A percentile compares a stretch with the other conserved stretches of the same genome.
These are phyloP conservation scores for Acleris literana DNA, from an alignment of 2,888 invertebrate species.

Conservation along the genomic window DNA sequence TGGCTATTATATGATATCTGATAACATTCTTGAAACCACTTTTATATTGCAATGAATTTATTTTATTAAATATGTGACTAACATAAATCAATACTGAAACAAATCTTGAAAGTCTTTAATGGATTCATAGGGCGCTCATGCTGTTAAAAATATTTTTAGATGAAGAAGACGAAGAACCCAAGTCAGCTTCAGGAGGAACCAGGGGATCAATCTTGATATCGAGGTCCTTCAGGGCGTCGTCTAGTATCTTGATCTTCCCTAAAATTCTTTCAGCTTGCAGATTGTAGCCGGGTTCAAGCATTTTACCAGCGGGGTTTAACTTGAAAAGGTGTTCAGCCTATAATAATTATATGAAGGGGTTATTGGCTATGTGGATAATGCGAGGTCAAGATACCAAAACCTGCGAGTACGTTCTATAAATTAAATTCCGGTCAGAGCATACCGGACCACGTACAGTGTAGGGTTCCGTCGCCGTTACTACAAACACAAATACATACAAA, in stretches of 20 bases:
- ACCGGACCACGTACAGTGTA: no score
- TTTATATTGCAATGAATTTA: constrained; percentile 12
- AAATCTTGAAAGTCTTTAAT: background rate
- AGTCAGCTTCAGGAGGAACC: constrained; percentile 54
- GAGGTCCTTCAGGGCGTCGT: constrained; percentile 66
- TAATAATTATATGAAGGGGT: constrained; percentile 32
- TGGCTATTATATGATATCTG: no score
- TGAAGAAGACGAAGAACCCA: constrained; percentile 40
- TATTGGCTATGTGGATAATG: background rate
- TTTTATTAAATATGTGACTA: constrained; percentile 30
- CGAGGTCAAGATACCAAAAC: no score
- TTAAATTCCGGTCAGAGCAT: no score
- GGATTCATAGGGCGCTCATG: constrained; percentile 58
- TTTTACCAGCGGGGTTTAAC: constrained; percentile 87
- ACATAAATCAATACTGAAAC: background rate
- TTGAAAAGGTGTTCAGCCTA: constrained; percentile 87
- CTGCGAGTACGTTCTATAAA: no score
- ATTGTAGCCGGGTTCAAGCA: constrained; percentile 87
- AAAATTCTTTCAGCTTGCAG: constrained; percentile 80
- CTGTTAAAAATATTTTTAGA: constrained; percentile 49
- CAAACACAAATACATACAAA: no score
- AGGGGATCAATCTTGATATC: constrained; percentile 73
- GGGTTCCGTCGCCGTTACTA: no score
- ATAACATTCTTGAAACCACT: no score
- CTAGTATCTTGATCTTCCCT: constrained; percentile 75